These are phyloP conservation scores for Drosophila jambulina DNA, from an alignment of 1,140 invertebrate genomes.

Conservation along the genomic window DNA sequence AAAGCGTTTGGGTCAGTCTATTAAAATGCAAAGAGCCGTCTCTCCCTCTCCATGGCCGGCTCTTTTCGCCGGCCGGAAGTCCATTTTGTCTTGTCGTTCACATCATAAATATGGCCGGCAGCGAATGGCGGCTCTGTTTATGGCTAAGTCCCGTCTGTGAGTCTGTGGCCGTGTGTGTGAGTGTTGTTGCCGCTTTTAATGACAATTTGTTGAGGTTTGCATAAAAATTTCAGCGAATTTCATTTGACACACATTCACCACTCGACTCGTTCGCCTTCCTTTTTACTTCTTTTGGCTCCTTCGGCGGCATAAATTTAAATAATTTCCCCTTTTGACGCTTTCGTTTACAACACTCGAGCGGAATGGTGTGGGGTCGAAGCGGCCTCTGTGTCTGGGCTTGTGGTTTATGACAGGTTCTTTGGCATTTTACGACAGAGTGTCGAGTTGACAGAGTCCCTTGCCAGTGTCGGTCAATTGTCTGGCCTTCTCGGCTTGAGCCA, in stretches of 20 bases:
- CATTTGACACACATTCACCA: conserved; percentile 66
- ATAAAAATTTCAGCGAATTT: conserved; percentile 73
- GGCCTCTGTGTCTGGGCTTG: conserved; percentile 21
- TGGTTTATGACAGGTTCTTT: conserved; percentile 32
- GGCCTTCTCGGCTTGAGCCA: conserved; percentile 11
- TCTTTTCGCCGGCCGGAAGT: conserved; percentile 58
- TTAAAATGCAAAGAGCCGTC: conserved; percentile 74
- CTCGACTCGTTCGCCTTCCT: conserved; percentile 25
- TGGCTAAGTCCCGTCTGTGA: conserved; percentile 51
- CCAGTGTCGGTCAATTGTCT: conserved; percentile 19
- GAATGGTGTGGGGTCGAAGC: conserved; percentile 5
- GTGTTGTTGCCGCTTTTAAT: conserved; percentile 70
- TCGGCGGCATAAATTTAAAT: conserved; percentile 72
- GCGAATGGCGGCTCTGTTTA: conserved; percentile 73
- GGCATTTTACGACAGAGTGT: conserved; percentile 23
- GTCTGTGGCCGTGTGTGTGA: conserved; percentile 23
- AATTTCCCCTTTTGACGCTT: conserved; percentile 65
- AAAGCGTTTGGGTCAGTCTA: conserved; percentile 80
- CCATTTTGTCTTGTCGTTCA: conserved; percentile 84
- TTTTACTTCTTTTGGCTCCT: conserved; percentile 11
- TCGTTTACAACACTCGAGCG: conserved; percentile 41
- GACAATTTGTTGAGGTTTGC: conserved; percentile 81
- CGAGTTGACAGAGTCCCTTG: neutral
- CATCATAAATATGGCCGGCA: conserved; percentile 76
- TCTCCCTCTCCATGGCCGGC: neutral